Percentiles rank a stretch among this genome's conserved stretches.
Conservation (phyloP, 1,140 invertebrate species). For the Drusus annulatus region DNA sequence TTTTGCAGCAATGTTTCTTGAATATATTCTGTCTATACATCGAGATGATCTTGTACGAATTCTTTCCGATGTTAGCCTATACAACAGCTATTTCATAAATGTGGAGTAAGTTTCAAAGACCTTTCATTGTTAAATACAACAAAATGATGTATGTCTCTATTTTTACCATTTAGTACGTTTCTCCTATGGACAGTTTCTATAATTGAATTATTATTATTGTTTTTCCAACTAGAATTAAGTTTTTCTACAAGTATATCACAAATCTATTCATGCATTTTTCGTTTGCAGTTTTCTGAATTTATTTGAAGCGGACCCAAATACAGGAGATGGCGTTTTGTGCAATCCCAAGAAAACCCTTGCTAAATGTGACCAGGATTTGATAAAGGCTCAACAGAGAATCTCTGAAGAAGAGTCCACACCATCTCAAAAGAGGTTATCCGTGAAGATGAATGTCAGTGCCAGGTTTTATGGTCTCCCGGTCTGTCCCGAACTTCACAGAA, state of each 20-base stretch:
- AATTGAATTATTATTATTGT: too few relatives aligned
- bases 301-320: conserved; percentile 67
- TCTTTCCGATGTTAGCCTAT: conserved; percentile 62
- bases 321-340: conserved; percentile 67
- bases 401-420: conserved; percentile 66
- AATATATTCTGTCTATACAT: conserved; percentile 66
- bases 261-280: background rate
- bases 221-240: background rate
- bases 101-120: conserved; percentile 64
- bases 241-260: conserved; percentile 6
- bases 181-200: too few relatives aligned
- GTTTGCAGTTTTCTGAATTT: conserved; percentile 67
- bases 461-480: conserved; percentile 74
- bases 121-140: conserved; percentile 15
- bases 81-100: conserved; percentile 66
- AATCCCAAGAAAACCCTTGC: conserved; percentile 67
- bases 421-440: conserved; percentile 59
- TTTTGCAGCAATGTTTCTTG: conserved; percentile 61
- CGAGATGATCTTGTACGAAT: conserved; percentile 65
- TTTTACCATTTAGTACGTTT: too few relatives aligned
- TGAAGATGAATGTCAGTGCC: conserved; percentile 80
- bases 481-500: conserved; percentile 74
- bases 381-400: conserved; percentile 75
- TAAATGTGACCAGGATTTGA: conserved; percentile 75
- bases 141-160: too few relatives aligned